Evolutionary conservation across 2,113 vertebrate species (phyloP).

Genomic region (Pelmatolapia mariae): DNA sequence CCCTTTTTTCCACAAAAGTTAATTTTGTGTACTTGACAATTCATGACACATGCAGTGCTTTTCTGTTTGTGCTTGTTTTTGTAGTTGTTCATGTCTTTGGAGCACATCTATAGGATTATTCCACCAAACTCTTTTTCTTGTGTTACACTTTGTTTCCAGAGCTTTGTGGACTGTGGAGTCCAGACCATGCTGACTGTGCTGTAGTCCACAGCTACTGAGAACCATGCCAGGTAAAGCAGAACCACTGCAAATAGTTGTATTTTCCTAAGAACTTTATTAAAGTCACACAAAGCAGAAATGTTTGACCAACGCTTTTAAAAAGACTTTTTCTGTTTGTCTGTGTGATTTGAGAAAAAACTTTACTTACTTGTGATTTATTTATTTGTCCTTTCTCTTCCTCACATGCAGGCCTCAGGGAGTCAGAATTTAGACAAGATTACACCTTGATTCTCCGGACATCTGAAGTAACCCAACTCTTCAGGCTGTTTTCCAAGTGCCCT

Average conservation of each 20-base stretch:
- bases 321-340: not conserved
- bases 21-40: not conserved
- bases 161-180: conserved; percentile 70
- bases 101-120: not conserved
- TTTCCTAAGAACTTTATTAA: not conserved
- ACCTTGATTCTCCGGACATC: not conserved
- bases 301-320: not conserved
- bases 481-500: not conserved
- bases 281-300: not conserved
- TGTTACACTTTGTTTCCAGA: conserved; percentile 46
- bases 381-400: not conserved
- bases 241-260: not conserved
- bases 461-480: not conserved
- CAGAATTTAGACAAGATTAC: not conserved
- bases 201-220: conserved; percentile 33
- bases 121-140: not conserved
- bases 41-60: not conserved
- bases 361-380: not conserved
- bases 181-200: conserved; percentile 70
- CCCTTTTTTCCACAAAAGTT: not conserved
- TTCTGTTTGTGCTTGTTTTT: not conserved
- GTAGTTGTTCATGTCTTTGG: not conserved
- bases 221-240: conserved; percentile 37
- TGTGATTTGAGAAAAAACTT: not conserved
- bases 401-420: not conserved